Base-by-base conservation (phyloP, 2,113 vertebrate species). In the Gallinago jamesoni region DNA sequence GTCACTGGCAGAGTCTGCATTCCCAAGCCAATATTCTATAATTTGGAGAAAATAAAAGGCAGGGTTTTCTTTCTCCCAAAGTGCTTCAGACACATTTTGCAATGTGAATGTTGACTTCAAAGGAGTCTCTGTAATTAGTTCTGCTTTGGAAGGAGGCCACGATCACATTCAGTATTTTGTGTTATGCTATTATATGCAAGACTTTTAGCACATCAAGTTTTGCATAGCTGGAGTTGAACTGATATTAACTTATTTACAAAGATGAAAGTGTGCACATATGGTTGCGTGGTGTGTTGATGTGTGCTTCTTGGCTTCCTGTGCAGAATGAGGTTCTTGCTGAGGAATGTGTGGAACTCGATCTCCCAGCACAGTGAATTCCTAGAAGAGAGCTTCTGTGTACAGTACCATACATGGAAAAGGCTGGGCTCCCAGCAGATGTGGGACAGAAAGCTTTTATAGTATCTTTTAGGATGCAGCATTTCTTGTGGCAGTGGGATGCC, bases 321-420 rank as follows among this genome's bases (percentile, higher is more conserved):
- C 64, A 43, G 67, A 66, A 72, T 95, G 95, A 96, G 84, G 48
- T 68, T 96, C 82, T 95, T 81, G 75, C 70, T 90, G 60, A 97
- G 91, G 97, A 97, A 97, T 96, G 97, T 41, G 82, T 93, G 96
- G 94, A 97, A 96, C 95, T 94, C 1, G 0, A 35, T 93, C 67
- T 94, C 56, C 84, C 85, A 50, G 91, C 84, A 27, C 48, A 97
- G 67, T 12, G 9, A 89, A 94, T 96, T 97, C 95, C 89, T 96
- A 70, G 85, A 91, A 94, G 91, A 86, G 91, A 92, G 90, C 83
- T 95, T 96, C 93, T 97, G 90, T 97, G 97, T 95, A 85, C 84
- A 94, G 83, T 73, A 87, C 95, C 86, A 85, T 97, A 95, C 76
- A 94, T 96, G 96, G 96, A 55, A 93, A 91, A 94, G 69, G 64